Percentiles rank a stretch among this genome's conserved stretches.
Conservation (phyloP, 2,888 invertebrate species). For the Lithophane socia region DNA sequence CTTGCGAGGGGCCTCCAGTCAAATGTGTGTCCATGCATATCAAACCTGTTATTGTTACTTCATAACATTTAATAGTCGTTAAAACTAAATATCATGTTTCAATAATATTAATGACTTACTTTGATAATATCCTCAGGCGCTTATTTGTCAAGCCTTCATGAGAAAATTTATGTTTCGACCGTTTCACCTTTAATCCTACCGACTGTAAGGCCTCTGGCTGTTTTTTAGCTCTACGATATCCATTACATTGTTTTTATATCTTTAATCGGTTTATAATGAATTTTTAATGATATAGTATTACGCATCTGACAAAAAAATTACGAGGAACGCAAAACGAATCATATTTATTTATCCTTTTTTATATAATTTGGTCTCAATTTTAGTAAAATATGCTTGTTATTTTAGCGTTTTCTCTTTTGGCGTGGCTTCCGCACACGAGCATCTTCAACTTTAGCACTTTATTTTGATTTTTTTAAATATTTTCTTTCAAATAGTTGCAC, state of each 20-base stretch:
- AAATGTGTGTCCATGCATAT: conserved; percentile 33
- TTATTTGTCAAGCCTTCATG: conserved; percentile 27
- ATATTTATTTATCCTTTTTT: conserved; percentile 35
- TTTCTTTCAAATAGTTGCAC: not conserved
- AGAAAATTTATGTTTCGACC: conserved; percentile 34
- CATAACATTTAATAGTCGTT: conserved; percentile 19
- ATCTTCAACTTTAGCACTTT: not conserved
- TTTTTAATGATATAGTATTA: conserved; percentile 64
- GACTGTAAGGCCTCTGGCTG: conserved; percentile 39
- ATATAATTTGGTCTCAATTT: conserved; percentile 34
- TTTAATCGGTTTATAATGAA: conserved; percentile 67
- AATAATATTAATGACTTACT: conserved; percentile 27
- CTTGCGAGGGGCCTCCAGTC: conserved; percentile 11
- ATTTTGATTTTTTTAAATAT: not conserved
- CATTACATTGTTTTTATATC: conserved; percentile 61
- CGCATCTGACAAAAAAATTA: conserved; percentile 42
- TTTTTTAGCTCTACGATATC: conserved; percentile 44
- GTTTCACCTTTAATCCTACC: conserved; percentile 48
- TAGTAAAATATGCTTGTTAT: conserved; percentile 3
- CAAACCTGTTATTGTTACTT: conserved; percentile 32
- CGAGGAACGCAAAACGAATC: conserved; percentile 37
- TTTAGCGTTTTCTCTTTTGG: conserved; percentile 29
- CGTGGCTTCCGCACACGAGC: not conserved
- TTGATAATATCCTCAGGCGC: conserved; percentile 38
- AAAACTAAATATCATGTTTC: conserved; percentile 27